These are phyloP conservation scores for Heliconius ethilla DNA, from an alignment of 2,888 invertebrate species.

Conservation along the genomic window DNA sequence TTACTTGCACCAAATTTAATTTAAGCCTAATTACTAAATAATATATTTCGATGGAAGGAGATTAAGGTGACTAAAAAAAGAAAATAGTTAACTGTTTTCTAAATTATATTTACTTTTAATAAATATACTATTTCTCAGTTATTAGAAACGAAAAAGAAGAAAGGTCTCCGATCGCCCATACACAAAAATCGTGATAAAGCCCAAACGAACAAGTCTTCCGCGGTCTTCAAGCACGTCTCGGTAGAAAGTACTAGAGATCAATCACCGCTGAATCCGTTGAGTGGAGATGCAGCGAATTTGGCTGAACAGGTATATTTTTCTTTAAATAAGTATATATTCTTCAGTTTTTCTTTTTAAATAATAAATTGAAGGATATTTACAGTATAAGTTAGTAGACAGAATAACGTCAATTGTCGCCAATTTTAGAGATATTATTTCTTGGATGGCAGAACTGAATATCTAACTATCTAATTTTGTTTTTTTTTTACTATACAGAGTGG, in stretches of 20 bases:
- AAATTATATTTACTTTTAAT: no score
- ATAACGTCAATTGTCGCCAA: neutral
- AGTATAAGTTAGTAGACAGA: no score
- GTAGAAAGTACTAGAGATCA: slow-evolving; percentile 50
- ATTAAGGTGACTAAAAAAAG: no score
- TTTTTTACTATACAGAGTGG: no score
- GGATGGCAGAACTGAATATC: neutral
- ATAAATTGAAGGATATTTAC: no score
- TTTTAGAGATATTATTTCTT: neutral
- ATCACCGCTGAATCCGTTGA: slow-evolving; percentile 43
- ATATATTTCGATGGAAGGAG: no score
- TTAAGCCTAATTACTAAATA: no score
- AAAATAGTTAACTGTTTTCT: no score
- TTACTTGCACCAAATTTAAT: no score
- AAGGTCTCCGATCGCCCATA: slow-evolving; percentile 42
- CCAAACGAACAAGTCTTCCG: slow-evolving; percentile 57
- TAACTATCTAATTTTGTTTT: no score
- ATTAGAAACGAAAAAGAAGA: slow-evolving; percentile 45
- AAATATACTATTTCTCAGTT: slow-evolving; percentile 40
- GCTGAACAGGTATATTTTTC: slow-evolving; percentile 61
- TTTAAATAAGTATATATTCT: no score
- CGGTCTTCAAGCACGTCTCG: slow-evolving; percentile 57
- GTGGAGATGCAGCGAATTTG: slow-evolving; percentile 57
- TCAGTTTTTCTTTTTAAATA: no score
- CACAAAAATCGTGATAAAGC: slow-evolving; percentile 58